Evolutionary conservation across 2,888 invertebrate species (phyloP).

Genomic region (Apoderus coryli): DNA sequence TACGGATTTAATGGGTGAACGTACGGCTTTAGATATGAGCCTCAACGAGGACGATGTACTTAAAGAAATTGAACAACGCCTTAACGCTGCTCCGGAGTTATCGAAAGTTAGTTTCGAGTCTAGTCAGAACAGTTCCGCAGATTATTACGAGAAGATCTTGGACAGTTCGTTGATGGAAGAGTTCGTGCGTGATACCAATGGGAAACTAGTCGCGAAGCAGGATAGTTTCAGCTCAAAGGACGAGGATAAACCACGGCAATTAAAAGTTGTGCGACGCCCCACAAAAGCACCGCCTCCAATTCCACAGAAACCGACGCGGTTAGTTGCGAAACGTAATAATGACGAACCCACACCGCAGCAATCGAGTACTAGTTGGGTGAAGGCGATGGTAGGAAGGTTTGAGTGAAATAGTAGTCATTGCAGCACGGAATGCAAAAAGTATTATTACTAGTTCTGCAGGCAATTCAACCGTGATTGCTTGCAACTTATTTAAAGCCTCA

Average conservation of each 20-base stretch:
- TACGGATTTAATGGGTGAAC: slow-evolving; percentile 20
- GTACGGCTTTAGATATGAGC: slow-evolving; percentile 26
- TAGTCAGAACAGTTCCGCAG: slow-evolving; percentile 28
- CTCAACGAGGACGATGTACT: slow-evolving; percentile 31
- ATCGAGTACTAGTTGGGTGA: slow-evolving; percentile 49
- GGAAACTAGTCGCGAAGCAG: slow-evolving; percentile 23
- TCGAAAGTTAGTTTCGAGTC: slow-evolving; percentile 17
- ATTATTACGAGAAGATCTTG: slow-evolving; percentile 30
- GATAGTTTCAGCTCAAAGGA: slow-evolving; percentile 24
- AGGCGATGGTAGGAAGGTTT: slow-evolving; percentile 57
- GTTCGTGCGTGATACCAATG: slow-evolving; percentile 23
- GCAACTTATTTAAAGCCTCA: too few species aligned
- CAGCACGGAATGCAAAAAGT: too few species aligned
- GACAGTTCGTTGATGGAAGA: slow-evolving; percentile 29
- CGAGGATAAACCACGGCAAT: slow-evolving; percentile 10
- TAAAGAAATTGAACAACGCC: slow-evolving; percentile 27
- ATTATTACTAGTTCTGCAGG: too few species aligned
- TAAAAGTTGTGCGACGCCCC: slow-evolving; percentile 24
- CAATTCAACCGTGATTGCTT: too few species aligned
- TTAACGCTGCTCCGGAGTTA: slow-evolving; percentile 15
- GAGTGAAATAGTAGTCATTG: slow-evolving; percentile 41
- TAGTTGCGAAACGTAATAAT: slow-evolving; percentile 15
- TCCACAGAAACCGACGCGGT: slow-evolving; percentile 41
- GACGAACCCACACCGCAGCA: slow-evolving; percentile 6
- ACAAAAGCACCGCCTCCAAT: slow-evolving; percentile 48